phyloP scores from a whole-genome alignment of 2,797 vertebrate species.

The Myioborus melanocephalus region DNA sequence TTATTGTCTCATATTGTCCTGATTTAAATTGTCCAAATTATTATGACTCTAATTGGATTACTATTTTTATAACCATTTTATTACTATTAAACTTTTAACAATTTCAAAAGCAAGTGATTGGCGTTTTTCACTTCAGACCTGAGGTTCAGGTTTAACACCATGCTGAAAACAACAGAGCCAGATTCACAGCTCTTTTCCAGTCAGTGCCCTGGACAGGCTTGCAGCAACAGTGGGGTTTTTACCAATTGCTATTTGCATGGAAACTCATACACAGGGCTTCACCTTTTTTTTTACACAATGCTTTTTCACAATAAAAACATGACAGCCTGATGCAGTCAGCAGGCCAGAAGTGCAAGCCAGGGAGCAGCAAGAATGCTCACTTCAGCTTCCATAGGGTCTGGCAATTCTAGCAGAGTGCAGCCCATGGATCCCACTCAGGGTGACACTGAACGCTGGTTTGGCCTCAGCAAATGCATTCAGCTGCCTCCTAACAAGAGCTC shows the following conservation, averaged over 20 bases:
- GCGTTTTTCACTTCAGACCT: neutral
- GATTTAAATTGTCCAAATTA: too few relatives aligned
- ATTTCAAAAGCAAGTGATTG: too few relatives aligned
- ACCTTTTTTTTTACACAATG: neutral
- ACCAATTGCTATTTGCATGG: neutral
- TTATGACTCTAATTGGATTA: too few relatives aligned
- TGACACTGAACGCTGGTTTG: neutral
- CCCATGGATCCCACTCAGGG: neutral
- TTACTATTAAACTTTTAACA: too few relatives aligned
- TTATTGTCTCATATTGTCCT: too few relatives aligned
- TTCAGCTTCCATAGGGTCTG: neutral
- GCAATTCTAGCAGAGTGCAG: neutral
- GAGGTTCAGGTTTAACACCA: neutral
- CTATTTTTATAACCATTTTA: too few relatives aligned
- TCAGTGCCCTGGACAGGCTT: accelerated
- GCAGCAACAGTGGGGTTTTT: neutral
- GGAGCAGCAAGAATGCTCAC: neutral
- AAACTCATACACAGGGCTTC: neutral
- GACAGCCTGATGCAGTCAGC: neutral
- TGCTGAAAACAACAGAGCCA: neutral
- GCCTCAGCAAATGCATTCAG: neutral
- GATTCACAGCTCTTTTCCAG: neutral
- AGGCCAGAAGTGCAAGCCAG: neutral
- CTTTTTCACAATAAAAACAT: neutral
- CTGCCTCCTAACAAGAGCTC: neutral